phyloP scores from a whole-genome alignment of 2,113 vertebrate species.

The Nycticebus coucang region DNA sequence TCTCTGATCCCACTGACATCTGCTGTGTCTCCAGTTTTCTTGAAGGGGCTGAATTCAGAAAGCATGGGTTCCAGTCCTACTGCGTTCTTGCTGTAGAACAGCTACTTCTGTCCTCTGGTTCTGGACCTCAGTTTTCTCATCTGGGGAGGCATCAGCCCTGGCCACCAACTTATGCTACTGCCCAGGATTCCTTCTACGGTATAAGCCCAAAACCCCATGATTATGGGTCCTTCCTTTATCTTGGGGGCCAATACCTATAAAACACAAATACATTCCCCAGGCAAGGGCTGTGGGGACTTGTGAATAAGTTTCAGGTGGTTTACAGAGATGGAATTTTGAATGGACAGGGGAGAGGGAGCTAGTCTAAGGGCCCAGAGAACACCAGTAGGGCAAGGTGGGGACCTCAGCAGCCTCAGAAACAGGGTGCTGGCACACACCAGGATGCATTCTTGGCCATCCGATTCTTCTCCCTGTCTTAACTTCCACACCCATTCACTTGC shows the following conservation, averaged over 20 bases:
- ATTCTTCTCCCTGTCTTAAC: background rate
- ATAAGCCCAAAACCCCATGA: background rate
- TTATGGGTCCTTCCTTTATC: background rate
- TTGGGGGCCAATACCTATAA: background rate
- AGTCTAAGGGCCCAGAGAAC: no score
- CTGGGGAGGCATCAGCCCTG: background rate
- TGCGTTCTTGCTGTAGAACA: background rate
- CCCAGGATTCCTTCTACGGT: background rate
- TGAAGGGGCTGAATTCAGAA: background rate
- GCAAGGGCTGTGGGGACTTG: background rate
- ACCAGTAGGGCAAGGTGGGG: no score
- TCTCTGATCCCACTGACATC: background rate
- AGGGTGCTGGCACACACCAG: no score
- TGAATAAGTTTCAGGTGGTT: background rate
- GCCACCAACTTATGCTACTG: no score
- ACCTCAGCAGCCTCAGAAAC: background rate
- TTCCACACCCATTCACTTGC: background rate
- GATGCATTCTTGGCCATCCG: background rate
- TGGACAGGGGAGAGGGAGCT: no score
- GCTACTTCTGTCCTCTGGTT: background rate
- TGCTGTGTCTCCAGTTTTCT: background rate
- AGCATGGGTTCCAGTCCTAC: background rate
- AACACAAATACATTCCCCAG: background rate
- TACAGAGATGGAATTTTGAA: background rate
- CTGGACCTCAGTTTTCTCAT: background rate